A percentile compares a stretch with the other conserved stretches of the same genome.
Evolutionary conservation across 2,888 invertebrate species (phyloP).

Genomic region (Actias luna): DNA sequence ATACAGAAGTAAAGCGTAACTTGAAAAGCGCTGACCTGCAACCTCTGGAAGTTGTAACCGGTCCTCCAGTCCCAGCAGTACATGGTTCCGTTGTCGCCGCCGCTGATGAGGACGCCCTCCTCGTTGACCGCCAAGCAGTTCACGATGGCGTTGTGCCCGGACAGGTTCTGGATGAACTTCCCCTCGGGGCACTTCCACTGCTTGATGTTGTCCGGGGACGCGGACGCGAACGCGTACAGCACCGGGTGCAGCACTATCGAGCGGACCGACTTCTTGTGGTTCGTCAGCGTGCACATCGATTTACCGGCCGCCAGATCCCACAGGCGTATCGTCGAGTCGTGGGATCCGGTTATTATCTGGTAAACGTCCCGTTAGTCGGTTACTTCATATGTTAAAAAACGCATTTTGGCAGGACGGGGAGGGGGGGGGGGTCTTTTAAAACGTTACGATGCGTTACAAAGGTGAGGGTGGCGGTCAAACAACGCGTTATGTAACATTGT

Average conservation of each 20-base stretch:
- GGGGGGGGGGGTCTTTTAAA: too few species aligned
- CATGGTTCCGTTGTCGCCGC: conserved; percentile 98
- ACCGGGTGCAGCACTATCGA: conserved; percentile 90
- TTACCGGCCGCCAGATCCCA: conserved; percentile 99
- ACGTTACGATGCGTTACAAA: too few species aligned
- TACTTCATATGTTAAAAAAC: too few species aligned
- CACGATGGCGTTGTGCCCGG: conserved; percentile 98
- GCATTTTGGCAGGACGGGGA: too few species aligned
- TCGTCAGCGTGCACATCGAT: conserved; percentile 96
- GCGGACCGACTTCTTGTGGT: conserved; percentile 98
- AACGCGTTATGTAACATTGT: too few species aligned
- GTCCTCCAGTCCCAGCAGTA: conserved; percentile 99
- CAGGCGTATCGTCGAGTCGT: conserved; percentile 97
- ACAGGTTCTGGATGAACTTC: conserved; percentile 98
- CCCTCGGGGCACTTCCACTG: conserved; percentile 99
- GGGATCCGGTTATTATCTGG: conserved; percentile 94
- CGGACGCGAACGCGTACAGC: conserved; percentile 97
- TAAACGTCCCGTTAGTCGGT: too few species aligned
- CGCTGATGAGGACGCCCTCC: conserved; percentile 97
- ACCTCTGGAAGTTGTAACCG: conserved; percentile 98
- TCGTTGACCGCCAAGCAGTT: conserved; percentile 97
- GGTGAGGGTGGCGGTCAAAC: too few species aligned
- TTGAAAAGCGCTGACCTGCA: conserved; percentile 81
- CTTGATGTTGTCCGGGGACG: conserved; percentile 99
- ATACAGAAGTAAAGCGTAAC: too few species aligned